Conservation (phyloP, 2,888 invertebrate species). For the Tetheella fluctuosa region DNA sequence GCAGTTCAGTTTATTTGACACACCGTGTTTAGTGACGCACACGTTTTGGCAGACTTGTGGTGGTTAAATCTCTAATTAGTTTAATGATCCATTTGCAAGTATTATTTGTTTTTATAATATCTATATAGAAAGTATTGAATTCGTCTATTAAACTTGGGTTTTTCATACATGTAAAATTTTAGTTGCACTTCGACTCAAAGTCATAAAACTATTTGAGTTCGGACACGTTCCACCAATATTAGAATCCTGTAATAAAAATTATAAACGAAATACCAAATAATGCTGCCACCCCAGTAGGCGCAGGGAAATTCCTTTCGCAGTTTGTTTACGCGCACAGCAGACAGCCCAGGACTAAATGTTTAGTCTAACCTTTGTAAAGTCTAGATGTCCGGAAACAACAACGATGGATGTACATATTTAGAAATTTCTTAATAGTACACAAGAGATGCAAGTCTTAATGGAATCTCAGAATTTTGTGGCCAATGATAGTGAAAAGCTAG, state of each 20-base stretch:
- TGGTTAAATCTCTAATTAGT: slow-evolving; percentile 10
- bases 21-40: slow-evolving; percentile 8
- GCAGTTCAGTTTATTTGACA: not conserved
- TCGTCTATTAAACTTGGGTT: slow-evolving; percentile 5
- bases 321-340: slow-evolving; percentile 35
- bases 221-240: not conserved
- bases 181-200: no score
- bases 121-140: no score
- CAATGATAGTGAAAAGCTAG: slow-evolving; percentile 11
- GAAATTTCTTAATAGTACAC: slow-evolving; percentile 12
- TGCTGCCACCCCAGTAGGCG: slow-evolving; percentile 13
- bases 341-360: slow-evolving; percentile 41
- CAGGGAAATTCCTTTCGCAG: slow-evolving; percentile 34
- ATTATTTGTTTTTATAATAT: slow-evolving; percentile 8
- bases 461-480: slow-evolving; percentile 23
- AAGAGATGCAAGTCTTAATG: slow-evolving; percentile 4
- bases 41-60: slow-evolving; percentile 7
- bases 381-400: slow-evolving; percentile 47
- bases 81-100: slow-evolving; percentile 7
- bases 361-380: slow-evolving; percentile 54
- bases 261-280: slow-evolving; percentile 12
- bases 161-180: not conserved
- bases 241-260: not conserved
- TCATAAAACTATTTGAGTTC: not conserved
- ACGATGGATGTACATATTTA: slow-evolving; percentile 25